These are phyloP conservation scores for Pipistrellus kuhlii DNA, from an alignment of 2,797 vertebrate genomes.

Conservation along the genomic window DNA sequence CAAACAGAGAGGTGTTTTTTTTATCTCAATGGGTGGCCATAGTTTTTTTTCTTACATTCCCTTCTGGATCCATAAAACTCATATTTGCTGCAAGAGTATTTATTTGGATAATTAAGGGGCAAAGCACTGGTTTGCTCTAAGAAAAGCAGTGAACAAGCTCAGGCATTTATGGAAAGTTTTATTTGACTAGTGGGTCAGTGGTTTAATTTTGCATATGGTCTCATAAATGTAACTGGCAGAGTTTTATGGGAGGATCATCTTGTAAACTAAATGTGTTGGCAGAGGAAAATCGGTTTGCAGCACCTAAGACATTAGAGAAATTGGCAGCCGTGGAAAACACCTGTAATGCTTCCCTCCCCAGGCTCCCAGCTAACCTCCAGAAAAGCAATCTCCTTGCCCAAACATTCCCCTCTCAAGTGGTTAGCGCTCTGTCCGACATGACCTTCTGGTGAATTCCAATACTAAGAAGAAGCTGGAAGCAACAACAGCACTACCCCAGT, in stretches of 20 bases:
- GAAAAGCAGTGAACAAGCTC: conserved; percentile 66
- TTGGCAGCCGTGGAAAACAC: conserved; percentile 51
- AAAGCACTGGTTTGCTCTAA: conserved; percentile 57
- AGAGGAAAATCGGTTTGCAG: conserved; percentile 43
- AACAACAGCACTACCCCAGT: background rate
- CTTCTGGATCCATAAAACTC: background rate
- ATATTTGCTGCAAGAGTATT: conserved; percentile 51
- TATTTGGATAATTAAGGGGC: conserved; percentile 58
- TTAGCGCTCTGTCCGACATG: background rate
- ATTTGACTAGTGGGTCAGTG: conserved; percentile 73
- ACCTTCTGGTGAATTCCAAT: conserved; percentile 21
- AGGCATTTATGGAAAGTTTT: conserved; percentile 70
- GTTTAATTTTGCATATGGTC: conserved; percentile 76
- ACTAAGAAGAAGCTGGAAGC: background rate
- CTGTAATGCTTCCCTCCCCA: background rate
- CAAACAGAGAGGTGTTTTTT: background rate
- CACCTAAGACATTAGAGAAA: conserved; percentile 64
- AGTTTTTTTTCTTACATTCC: background rate
- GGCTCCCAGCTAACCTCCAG: background rate
- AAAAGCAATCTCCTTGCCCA: background rate
- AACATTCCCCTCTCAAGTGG: background rate
- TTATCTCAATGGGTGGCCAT: background rate
- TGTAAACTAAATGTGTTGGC: conserved; percentile 75
- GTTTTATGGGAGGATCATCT: conserved; percentile 66
- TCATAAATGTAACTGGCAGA: conserved; percentile 71